Conservation (phyloP, 2,888 invertebrate species). For the Mechanitis messenoides region DNA sequence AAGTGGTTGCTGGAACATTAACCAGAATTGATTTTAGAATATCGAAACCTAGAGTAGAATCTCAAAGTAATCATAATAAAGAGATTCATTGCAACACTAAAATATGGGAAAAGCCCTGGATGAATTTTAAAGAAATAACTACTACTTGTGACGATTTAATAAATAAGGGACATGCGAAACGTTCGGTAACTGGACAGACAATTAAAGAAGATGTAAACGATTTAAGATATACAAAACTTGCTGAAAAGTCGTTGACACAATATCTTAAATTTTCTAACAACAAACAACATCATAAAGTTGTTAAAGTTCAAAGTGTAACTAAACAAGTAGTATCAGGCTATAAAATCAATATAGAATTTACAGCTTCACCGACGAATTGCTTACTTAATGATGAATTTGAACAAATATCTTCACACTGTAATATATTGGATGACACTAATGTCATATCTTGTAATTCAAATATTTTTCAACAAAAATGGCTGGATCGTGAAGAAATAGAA, state of each 20-base stretch:
- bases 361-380: conserved; percentile 38
- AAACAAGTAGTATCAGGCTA: conserved; percentile 41
- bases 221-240: conserved; percentile 38
- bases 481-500: conserved; percentile 33
- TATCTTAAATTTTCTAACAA: conserved; percentile 36
- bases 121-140: conserved; percentile 38
- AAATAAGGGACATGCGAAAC: neutral
- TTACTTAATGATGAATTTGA: conserved; percentile 27
- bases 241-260: conserved; percentile 42
- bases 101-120: conserved; percentile 66
- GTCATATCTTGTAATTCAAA: conserved; percentile 50
- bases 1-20: conserved; percentile 63
- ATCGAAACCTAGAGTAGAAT: conserved; percentile 37
- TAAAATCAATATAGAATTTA: conserved; percentile 42
- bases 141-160: conserved; percentile 16
- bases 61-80: conserved; percentile 41
- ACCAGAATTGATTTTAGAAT: conserved; percentile 40
- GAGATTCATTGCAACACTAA: conserved; percentile 52
- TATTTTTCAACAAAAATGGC: conserved; percentile 40
- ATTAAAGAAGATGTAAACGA: conserved; percentile 32
- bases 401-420: conserved; percentile 31
- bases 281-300: conserved; percentile 33
- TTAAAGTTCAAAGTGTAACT: conserved; percentile 41
- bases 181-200: conserved; percentile 22
- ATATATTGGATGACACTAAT: conserved; percentile 21